Base-by-base conservation (phyloP, 2,113 vertebrate species). In the Zosterops hypoxanthus region DNA sequence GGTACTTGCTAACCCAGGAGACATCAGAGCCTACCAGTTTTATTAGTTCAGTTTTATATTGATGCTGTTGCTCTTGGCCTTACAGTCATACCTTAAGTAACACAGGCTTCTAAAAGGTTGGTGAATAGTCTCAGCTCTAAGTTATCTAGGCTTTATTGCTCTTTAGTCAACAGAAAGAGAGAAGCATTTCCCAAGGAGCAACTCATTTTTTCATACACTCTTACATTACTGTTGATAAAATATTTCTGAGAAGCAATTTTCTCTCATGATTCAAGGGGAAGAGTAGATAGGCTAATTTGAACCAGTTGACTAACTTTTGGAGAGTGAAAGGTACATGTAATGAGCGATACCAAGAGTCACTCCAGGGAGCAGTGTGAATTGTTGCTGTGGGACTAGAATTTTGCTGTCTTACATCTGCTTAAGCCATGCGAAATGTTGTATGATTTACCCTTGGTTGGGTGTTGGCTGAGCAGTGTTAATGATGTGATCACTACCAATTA, bases 301-400 rank as follows among this genome's bases (percentile, higher is more conserved):
- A 73, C 11, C 8, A 61, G 17, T 10, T 73, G 78, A 24, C 28
- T 56, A 64, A 25, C 8, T 52, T 80, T 25, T 14, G 80, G 34
- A 59, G 8, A 39, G 11, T 28, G 57, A 79, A 93, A 56, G 19
- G 12, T 3, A 29, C 0, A 0, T 26, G 14, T 1, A 1, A 4
- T 16, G 5, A 68, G 14, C 21, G 52, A 61, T n/a, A 81, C 8
- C 1, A 3, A 12, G 66, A 71, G 46, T 41, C 49, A 41, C 12
- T 69, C 31, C 36, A 52, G 66, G 22, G 23, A 79, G 34, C 11
- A n/a, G 8, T 11, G 25, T 70, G 36, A 84, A 42, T 52, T 28
- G 19, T 33, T 70, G 28, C 69, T 72, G 46, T n/a, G 60, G 66
- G 25, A 15, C 22, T 42, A 64, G 20, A n/a, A 25, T 73, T 70